Conservation (phyloP, 2,888 invertebrate species). For the Chalcis sispes region DNA sequence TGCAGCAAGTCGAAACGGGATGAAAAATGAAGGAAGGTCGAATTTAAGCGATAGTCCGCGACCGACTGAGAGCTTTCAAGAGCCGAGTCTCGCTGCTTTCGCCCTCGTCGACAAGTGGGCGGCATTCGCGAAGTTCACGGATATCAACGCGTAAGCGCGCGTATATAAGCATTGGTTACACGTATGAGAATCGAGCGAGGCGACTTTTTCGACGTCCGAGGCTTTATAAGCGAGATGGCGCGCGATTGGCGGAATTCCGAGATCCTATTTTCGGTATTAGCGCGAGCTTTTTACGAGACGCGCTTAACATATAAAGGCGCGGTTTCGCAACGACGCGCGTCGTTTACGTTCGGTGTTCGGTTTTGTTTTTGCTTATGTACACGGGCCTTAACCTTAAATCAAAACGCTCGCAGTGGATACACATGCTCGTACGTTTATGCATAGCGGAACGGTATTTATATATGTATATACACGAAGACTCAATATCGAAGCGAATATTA, state of each 20-base stretch:
- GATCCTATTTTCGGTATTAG: slow-evolving; percentile 43
- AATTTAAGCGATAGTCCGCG: slow-evolving; percentile 18
- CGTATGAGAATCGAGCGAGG: too few relatives aligned
- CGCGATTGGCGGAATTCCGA: slow-evolving; percentile 45
- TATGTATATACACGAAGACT: too few relatives aligned
- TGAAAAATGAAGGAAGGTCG: slow-evolving; percentile 17
- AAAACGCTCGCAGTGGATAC: not conserved
- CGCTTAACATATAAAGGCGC: not conserved
- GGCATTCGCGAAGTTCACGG: slow-evolving; percentile 42
- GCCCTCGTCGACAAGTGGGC: slow-evolving; percentile 14
- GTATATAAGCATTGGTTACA: too few relatives aligned
- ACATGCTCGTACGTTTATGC: not conserved
- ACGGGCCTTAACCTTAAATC: slow-evolving; percentile 56
- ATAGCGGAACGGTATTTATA: slow-evolving; percentile 3
- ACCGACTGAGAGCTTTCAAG: slow-evolving; percentile 24
- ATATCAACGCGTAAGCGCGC: slow-evolving; percentile 11
- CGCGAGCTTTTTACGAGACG: not conserved
- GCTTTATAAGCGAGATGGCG: too few relatives aligned
- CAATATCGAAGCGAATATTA: too few relatives aligned
- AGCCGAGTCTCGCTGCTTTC: not conserved
- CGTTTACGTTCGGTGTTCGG: too few relatives aligned
- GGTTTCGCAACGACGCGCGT: not conserved
- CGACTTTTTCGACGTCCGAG: not conserved
- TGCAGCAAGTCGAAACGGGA: too few relatives aligned
- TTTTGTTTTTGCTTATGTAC: too few relatives aligned